Percentiles rank a stretch among this genome's conserved stretches.
Conservation (phyloP, 2,113 vertebrate genomes). For the Cebidichthys violaceus region DNA sequence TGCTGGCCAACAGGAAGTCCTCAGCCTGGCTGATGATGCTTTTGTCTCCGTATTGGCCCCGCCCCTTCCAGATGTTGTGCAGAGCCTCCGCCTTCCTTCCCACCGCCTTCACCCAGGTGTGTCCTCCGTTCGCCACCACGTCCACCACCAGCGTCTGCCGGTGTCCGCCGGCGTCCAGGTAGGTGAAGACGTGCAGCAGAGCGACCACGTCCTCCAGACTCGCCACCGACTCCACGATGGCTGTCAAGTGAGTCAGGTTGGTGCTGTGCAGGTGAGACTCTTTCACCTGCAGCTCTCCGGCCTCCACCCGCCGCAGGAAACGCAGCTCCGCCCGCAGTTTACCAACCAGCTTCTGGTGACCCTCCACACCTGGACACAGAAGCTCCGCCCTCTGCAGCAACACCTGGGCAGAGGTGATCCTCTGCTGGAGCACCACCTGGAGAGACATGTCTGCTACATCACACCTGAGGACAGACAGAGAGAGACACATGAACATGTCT, state of each 20-base stretch:
- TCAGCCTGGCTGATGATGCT: slow-evolving; percentile 91
- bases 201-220: slow-evolving; percentile 89
- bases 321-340: slow-evolving; percentile 93
- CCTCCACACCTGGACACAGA: slow-evolving; percentile 89
- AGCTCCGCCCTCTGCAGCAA: slow-evolving; percentile 89
- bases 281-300: slow-evolving; percentile 89
- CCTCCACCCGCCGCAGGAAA: slow-evolving; percentile 91
- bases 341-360: slow-evolving; percentile 90
- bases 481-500: slow-evolving; percentile 83
- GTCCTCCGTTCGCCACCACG: slow-evolving; percentile 92
- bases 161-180: slow-evolving; percentile 83
- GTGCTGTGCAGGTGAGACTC: slow-evolving; percentile 96
- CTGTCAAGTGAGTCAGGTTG: slow-evolving; percentile 94
- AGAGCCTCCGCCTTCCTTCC: slow-evolving; percentile 96
- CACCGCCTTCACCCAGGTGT: slow-evolving; percentile 97
- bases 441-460: slow-evolving; percentile 90
- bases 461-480: slow-evolving; percentile 74
- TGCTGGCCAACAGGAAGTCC: slow-evolving; percentile 92
- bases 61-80: slow-evolving; percentile 97
- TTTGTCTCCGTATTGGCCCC: slow-evolving; percentile 96
- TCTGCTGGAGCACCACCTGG: slow-evolving; percentile 86
- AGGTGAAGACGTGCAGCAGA: slow-evolving; percentile 92
- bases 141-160: slow-evolving; percentile 92
- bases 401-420: slow-evolving; percentile 88
- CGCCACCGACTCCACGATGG: slow-evolving; percentile 91